phyloP scores from a whole-genome alignment of 2,113 vertebrate genomes.

The Geothlypis trichas region DNA sequence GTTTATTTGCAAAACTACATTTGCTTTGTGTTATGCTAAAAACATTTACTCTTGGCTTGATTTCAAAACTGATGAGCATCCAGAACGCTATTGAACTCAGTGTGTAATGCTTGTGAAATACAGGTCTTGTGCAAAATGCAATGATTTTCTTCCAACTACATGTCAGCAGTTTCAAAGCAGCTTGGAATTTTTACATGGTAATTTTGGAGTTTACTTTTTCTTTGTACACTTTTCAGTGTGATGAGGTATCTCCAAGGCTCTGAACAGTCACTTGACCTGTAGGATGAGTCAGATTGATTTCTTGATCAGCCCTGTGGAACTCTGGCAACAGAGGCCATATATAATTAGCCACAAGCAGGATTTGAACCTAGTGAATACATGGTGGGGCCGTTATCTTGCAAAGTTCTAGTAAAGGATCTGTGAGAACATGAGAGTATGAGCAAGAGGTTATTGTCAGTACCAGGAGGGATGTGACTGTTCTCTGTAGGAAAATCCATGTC shows the following conservation, averaged over 20 bases:
- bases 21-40: conserved; percentile 18
- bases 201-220: background rate
- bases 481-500: background rate
- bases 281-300: background rate
- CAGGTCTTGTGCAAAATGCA: background rate
- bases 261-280: background rate
- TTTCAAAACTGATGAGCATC: background rate
- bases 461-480: background rate
- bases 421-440: background rate
- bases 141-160: background rate
- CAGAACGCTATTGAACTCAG: background rate
- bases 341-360: background rate
- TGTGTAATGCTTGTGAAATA: background rate
- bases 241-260: background rate
- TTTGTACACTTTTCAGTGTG: background rate
- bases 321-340: background rate
- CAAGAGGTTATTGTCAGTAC: background rate
- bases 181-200: background rate
- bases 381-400: background rate
- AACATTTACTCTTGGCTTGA: conserved; percentile 4
- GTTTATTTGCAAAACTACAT: conserved; percentile 25
- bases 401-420: background rate
- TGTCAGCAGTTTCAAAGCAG: background rate
- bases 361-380: background rate
- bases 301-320: background rate